These are phyloP conservation scores for Eurois occulta DNA, from an alignment of 2,888 invertebrate species.

Conservation along the genomic window DNA sequence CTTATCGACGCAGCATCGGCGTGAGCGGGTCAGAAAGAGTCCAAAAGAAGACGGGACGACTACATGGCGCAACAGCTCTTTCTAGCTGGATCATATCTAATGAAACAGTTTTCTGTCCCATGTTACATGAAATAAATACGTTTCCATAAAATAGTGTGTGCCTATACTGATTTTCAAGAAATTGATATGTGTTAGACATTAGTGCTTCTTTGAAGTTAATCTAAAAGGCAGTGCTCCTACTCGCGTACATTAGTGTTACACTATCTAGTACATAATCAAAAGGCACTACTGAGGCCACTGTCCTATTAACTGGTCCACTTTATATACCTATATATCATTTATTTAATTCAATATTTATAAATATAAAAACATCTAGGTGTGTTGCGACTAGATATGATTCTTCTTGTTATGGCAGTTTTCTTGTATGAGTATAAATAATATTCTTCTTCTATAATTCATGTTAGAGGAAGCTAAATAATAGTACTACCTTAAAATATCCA, in stretches of 20 bases:
- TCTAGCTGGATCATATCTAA: background rate
- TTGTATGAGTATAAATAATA: constrained; percentile 28
- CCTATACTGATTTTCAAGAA: constrained; percentile 35
- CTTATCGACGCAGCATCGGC: background rate
- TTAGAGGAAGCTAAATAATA: constrained; percentile 35
- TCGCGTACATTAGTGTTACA: constrained; percentile 65
- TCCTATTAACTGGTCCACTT: constrained; percentile 87
- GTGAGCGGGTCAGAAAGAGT: background rate
- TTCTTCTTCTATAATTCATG: constrained; percentile 9
- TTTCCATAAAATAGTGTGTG: constrained; percentile 35
- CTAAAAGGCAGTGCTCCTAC: constrained; percentile 81
- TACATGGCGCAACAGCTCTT: background rate
- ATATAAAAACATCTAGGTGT: constrained; percentile 52
- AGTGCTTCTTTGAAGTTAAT: constrained; percentile 64
- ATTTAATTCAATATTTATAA: constrained; percentile 43
- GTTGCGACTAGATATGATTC: constrained; percentile 48
- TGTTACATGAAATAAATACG: constrained; percentile 29
- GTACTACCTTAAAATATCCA: constrained; percentile 9
- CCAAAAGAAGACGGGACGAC: background rate
- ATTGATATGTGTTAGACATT: constrained; percentile 69
- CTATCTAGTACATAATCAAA: constrained; percentile 78
- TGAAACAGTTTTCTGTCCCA: background rate
- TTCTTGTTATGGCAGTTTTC: constrained; percentile 50
- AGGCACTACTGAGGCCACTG: constrained; percentile 90
- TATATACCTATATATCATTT: constrained; percentile 66